Base-by-base conservation (phyloP, 2,888 invertebrate species). In the Trichopoda pennipes region DNA sequence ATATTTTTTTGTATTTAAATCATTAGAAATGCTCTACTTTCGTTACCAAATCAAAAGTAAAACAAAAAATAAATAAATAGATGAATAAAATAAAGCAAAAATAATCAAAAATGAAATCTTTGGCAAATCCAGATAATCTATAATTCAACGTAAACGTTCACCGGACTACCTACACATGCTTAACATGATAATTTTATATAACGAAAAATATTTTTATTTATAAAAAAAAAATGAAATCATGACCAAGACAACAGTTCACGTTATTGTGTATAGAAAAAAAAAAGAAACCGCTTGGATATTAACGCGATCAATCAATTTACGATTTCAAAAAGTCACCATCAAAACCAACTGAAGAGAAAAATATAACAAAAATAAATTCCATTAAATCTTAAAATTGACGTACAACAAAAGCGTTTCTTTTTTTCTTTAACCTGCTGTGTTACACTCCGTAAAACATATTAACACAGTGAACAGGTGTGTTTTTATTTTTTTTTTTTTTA, bases 1-100 rank as follows among this genome's bases (percentile, higher is more conserved):
- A 79, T 44, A 72, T 49, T 56, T 49, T 56, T 70, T 14, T 68
- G 17, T 55, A 23, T 72, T 53, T 66, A 60, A 60, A 73, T 60
- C 44, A 51, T 79, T 81, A 74, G 78, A 81, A 78, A 75, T 78
- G 74, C 81, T 81, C 74, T 61, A 75, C 69, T 78, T 78, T 75
- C 56, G 12, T 51, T 28, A 38, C 7, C 21, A 69, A 17, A 49
- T n/a, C 14, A 53, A 21, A 55, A 55, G n/a, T 10, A 9, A 38
- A 47, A 42, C 35, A 66, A 35, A 69, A 44, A 19, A 49, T 4
- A 38, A 42, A 47, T 21, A 53, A 44, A 16, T 17, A 14, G 19
- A 19, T 9, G 19, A 6, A 49, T 19, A 0, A 38, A 14, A 14
- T 38, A 16, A 51, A 35, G 49, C 32, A 10, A 47, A 60, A 56